phyloP scores from a whole-genome alignment of 2,113 vertebrate genomes.

The Phoxinus phoxinus region DNA sequence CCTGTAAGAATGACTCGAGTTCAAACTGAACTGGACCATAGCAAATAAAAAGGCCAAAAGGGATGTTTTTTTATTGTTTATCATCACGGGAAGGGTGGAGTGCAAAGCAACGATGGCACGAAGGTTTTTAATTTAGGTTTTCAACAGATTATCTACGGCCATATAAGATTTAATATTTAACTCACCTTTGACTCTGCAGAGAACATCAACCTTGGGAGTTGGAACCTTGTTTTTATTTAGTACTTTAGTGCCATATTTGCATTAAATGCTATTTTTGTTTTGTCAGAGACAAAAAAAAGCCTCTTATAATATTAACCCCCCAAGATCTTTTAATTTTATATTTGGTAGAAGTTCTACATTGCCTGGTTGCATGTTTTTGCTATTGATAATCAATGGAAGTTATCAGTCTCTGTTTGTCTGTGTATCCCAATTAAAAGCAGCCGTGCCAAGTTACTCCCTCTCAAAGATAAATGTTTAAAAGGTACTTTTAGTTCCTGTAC shows the following conservation, averaged over 20 bases:
- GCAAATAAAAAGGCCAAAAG: constrained; percentile 6
- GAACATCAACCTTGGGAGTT: background rate
- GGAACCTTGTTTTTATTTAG: background rate
- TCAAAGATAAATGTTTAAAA: background rate
- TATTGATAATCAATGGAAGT: background rate
- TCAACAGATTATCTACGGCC: background rate
- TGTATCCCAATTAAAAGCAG: background rate
- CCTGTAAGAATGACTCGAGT: background rate
- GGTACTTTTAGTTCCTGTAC: background rate
- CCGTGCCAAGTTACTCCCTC: background rate
- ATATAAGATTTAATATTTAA: background rate
- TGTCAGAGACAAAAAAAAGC: too few species aligned
- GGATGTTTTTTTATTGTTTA: background rate
- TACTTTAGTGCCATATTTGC: background rate
- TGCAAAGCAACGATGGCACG: background rate
- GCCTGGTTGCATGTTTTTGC: background rate
- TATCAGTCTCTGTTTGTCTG: background rate
- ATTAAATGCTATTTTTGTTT: background rate
- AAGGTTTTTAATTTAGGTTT: background rate
- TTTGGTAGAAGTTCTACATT: background rate
- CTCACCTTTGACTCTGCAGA: background rate
- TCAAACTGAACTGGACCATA: background rate
- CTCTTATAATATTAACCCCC: background rate
- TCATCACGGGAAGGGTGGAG: background rate
- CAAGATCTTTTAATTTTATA: background rate